Base-by-base conservation (phyloP, 2,888 invertebrate species). In the Linnaemya tessellans region DNA sequence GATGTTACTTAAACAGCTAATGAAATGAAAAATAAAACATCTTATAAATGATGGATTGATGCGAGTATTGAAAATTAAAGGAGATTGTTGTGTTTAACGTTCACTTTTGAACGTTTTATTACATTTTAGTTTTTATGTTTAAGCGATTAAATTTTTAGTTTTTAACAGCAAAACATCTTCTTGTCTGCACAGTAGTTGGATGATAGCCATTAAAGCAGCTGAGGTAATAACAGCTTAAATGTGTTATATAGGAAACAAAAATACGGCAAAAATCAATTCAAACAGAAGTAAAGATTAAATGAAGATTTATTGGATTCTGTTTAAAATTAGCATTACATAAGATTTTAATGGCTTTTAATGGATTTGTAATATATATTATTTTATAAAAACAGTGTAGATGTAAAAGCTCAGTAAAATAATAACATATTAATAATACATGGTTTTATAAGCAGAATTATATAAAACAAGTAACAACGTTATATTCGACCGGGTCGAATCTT, bases 11-110 rank as follows among this genome's bases (percentile, higher is more conserved):
- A 41, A 13, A 10, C 35, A 18, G 49, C 11, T 46, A 43, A 38
- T 11, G 35, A 35, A 46, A 30, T 15, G 0, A 65, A 41, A 35
- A 43, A 20, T 30, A 11, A 46, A 64, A 51, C 38, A 81, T 58
- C 49, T 77, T 64, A 4, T 65, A 49, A 79, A 71, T 70, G 65
- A 71, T 64, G 65, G 54, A 84, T 84, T 60, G 70, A 51, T 77
- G 71, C 60, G 60, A 60, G 58, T 65, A 80, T 84, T 71, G 65
- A 71, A 84, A 80, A 71, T 70, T 77, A 77, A 84, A 71, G 70
- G 71, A 60, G 75, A 80, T 77, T 75, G 56, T 65, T 75, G 56
- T 51, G 2, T 80, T 77, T 18, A 84, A 67, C 84, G 80, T 80
- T 84, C 80, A 80, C 80, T 84, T 84, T 77, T 73, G 11, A 20